A percentile compares a stretch with the other conserved stretches of the same genome.
phyloP scores from a whole-genome alignment of 2,113 vertebrate genomes.

The Megatriorchis doriae region DNA sequence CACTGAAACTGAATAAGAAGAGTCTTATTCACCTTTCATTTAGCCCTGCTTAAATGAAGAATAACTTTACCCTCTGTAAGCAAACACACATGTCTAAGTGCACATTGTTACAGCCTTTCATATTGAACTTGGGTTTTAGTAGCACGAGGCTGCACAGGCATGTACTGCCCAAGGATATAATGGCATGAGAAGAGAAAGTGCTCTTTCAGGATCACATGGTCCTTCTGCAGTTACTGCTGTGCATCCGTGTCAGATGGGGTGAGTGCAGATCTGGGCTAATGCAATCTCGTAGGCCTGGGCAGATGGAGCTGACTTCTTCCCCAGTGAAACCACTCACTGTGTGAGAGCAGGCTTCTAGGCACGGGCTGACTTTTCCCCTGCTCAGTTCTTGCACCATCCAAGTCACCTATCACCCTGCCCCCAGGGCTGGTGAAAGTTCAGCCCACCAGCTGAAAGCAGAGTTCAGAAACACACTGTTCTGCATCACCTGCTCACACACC shows the following conservation, averaged over 20 bases:
- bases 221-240: fast-evolving
- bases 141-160: not conserved
- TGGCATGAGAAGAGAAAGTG: not conserved
- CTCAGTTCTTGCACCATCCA: not conserved
- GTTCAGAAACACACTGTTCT: not conserved
- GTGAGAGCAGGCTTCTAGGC: not conserved
- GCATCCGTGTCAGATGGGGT: not conserved
- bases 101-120: not conserved
- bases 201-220: not conserved
- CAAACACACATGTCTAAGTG: not conserved
- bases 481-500: not conserved
- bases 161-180: not conserved
- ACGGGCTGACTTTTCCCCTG: not conserved
- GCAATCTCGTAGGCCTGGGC: not conserved
- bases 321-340: fast-evolving
- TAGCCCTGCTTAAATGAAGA: not conserved
- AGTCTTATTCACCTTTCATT: not conserved
- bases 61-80: not conserved
- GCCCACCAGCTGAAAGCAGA: not conserved
- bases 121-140: not conserved
- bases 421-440: not conserved
- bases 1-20: not conserved
- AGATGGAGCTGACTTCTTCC: not conserved
- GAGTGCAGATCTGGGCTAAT: not conserved
- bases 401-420: not conserved